Percentiles rank a stretch among this genome's conserved stretches.
These are phyloP conservation scores for Stenotaenia linearis DNA, from an alignment of 2,888 invertebrate species.

Conservation along the genomic window DNA sequence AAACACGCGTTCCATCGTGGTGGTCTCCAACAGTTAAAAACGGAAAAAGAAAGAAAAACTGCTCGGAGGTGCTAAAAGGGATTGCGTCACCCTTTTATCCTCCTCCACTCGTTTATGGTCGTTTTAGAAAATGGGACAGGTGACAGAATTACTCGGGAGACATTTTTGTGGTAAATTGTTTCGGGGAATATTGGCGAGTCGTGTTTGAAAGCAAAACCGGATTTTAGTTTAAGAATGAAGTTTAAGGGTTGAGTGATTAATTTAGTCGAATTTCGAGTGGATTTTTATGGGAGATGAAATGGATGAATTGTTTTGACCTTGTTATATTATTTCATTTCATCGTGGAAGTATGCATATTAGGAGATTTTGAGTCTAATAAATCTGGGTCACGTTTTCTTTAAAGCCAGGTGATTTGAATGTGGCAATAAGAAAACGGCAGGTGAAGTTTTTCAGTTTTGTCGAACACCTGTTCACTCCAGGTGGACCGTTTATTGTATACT, in stretches of 20 bases:
- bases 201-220: too few species aligned
- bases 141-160: background rate
- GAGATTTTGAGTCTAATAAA: background rate
- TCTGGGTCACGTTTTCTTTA: background rate
- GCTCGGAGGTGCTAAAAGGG: background rate
- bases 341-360: background rate
- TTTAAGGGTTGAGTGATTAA: background rate
- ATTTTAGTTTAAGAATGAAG: background rate
- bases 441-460: background rate
- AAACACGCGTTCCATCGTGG: background rate
- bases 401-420: background rate
- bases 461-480: constrained; percentile 4
- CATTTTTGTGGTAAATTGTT: background rate
- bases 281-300: background rate
- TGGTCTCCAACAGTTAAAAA: background rate
- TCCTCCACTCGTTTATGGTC: background rate
- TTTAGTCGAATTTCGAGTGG: background rate
- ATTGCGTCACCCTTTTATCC: background rate
- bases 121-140: background rate
- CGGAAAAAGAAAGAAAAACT: background rate
- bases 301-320: background rate
- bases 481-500: background rate
- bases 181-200: background rate
- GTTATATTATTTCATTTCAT: background rate
- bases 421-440: background rate